phyloP scores from a whole-genome alignment of 2,113 vertebrate genomes.

The Anser cygnoides region DNA sequence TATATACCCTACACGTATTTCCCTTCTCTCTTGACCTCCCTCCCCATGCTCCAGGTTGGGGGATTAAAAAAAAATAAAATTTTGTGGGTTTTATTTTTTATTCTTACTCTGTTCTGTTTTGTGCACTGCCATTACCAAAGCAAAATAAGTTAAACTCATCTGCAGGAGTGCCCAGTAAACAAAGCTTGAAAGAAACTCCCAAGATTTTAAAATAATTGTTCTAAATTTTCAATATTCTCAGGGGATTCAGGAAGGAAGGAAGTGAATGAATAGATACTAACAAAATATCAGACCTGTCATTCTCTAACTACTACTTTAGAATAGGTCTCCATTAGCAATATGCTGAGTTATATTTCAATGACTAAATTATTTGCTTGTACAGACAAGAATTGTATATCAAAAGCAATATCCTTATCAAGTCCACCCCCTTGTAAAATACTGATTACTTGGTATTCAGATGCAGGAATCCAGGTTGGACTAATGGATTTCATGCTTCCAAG shows the following conservation, averaged over 20 bases:
- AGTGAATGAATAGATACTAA: background rate
- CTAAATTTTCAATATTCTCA: background rate
- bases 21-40: background rate
- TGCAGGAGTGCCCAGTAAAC: background rate
- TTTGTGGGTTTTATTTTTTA: background rate
- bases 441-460: background rate
- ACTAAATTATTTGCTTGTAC: background rate
- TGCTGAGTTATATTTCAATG: background rate
- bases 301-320: background rate
- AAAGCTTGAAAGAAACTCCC: background rate
- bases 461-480: background rate
- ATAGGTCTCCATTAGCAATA: background rate
- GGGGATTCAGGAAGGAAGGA: background rate
- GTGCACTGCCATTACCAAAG: background rate
- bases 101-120: background rate
- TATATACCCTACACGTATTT: background rate
- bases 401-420: background rate
- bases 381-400: background rate
- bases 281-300: background rate
- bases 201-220: background rate
- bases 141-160: background rate
- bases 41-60: background rate
- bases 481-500: background rate
- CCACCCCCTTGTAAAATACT: background rate
- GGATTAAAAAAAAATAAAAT: fast-evolving